Conservation (phyloP, 2,113 vertebrate genomes). For the Macheiramphus alcinus region DNA sequence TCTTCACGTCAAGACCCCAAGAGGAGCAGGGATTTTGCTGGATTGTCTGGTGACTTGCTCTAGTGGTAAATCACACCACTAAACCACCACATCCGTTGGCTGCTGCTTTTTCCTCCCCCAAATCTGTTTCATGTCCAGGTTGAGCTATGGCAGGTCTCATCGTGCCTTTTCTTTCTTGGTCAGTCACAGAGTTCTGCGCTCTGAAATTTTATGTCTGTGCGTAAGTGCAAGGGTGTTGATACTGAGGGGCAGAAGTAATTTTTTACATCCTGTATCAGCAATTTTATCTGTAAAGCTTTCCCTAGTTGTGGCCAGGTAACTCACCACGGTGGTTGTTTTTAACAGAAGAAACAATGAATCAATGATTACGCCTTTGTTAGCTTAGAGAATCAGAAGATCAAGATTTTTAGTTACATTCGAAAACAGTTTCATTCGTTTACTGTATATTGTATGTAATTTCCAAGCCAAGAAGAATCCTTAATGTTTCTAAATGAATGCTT, state of each 20-base stretch:
- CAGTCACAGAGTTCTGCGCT: neutral
- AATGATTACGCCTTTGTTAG: neutral
- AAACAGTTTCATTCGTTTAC: neutral
- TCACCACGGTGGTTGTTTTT: neutral
- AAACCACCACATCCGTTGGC: neutral
- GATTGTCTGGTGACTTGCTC: neutral
- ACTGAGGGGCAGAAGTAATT: accelerated
- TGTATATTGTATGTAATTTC: neutral
- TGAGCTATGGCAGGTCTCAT: neutral
- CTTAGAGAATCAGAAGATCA: neutral
- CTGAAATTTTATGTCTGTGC: neutral
- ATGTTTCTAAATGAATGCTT: neutral
- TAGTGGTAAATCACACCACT: neutral
- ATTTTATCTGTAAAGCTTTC: neutral
- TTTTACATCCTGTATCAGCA: neutral
- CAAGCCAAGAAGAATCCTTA: neutral
- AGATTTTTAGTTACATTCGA: neutral
- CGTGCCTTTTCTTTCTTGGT: neutral
- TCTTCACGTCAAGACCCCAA: neutral
- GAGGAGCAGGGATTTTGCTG: neutral
- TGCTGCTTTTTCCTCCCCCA: neutral
- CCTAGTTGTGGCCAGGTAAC: neutral
- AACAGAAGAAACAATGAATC: neutral
- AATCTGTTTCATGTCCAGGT: accelerated
- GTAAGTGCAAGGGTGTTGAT: neutral